Percentiles rank a stretch among this genome's conserved stretches.
phyloP scores from a whole-genome alignment of 2,113 vertebrate genomes.

The Archocentrus centrarchus region DNA sequence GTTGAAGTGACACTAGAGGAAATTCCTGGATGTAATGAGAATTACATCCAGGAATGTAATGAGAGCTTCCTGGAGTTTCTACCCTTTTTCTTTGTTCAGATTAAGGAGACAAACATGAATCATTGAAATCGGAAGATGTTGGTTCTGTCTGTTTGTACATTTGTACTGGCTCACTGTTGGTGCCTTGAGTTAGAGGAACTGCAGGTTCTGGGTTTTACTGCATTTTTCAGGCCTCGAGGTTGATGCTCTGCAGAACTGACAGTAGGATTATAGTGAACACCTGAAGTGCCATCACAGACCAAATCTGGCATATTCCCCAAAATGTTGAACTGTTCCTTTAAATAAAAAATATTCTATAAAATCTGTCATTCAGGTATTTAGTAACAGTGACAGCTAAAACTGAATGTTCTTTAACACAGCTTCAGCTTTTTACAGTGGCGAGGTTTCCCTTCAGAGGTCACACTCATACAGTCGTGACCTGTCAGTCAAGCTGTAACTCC shows the following conservation, averaged over 20 bases:
- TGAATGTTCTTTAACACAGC: too few species aligned
- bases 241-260: not conserved
- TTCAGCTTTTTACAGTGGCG: too few species aligned
- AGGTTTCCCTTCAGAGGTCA: too few species aligned
- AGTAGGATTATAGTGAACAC: not conserved
- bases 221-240: not conserved
- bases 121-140: not conserved
- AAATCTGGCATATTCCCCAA: not conserved
- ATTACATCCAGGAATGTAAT: too few species aligned
- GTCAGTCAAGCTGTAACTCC: too few species aligned
- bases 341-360: too few species aligned
- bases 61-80: not conserved
- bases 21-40: not conserved
- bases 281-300: not conserved
- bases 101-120: not conserved
- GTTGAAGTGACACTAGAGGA: not conserved
- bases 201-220: not conserved
- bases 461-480: too few species aligned
- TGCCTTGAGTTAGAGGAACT: rapidly evolving
- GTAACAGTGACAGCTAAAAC: too few species aligned
- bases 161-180: not conserved
- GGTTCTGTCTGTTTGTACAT: too few species aligned
- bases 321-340: not conserved
- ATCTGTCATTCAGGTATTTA: too few species aligned
- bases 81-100: not conserved